Percentiles rank a stretch among this genome's conserved stretches.
phyloP scores from a whole-genome alignment of 2,888 invertebrate genomes.

The Microchrysa polita region DNA sequence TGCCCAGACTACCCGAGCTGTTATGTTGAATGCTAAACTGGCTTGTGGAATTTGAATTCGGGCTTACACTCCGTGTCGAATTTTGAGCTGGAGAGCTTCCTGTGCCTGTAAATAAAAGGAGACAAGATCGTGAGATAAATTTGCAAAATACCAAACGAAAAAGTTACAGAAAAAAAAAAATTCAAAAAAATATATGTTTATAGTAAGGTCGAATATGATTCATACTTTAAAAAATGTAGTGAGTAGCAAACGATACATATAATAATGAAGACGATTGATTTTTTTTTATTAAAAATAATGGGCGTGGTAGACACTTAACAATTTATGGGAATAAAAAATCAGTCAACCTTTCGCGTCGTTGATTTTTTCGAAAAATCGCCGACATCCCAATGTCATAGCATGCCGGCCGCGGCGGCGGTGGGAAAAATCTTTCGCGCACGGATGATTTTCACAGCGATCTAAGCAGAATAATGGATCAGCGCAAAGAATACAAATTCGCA shows the following conservation, averaged over 20 bases:
- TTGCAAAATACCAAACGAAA: no score
- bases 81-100: conserved; percentile 66
- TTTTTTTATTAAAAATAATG: no score
- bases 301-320: no score
- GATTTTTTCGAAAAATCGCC: not conserved
- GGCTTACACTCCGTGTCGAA: conserved; percentile 65
- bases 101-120: conserved; percentile 58
- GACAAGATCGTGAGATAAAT: not conserved
- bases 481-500: not conserved
- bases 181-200: conserved; percentile 18
- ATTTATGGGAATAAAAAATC: no score
- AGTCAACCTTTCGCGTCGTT: conserved; percentile 25
- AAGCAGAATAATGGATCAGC: not conserved
- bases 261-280: no score
- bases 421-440: conserved; percentile 35
- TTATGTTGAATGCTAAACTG: conserved; percentile 65
- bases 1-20: conserved; percentile 63
- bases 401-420: no score
- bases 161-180: conserved; percentile 1
- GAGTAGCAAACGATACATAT: no score
- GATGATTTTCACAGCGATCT: conserved; percentile 14
- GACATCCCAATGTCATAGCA: no score
- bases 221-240: no score
- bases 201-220: not conserved
- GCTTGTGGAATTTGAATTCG: conserved; percentile 64